phyloP scores from a whole-genome alignment of 2,113 vertebrate genomes.

The Pedetes capensis region DNA sequence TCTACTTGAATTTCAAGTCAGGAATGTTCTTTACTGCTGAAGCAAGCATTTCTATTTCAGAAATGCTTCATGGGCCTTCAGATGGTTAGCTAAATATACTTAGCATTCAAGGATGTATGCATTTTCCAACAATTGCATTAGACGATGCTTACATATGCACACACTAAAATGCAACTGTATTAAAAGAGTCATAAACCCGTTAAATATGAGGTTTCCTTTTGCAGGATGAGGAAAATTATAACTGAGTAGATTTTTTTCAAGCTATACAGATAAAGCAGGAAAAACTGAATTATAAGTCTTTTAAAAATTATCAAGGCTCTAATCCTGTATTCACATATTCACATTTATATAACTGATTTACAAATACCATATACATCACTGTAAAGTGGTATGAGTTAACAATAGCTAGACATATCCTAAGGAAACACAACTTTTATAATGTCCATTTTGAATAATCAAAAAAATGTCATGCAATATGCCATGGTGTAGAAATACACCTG shows the following conservation, averaged over 20 bases:
- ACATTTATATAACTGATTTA: not conserved
- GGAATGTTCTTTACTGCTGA: constrained; percentile 76
- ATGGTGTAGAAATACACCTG: not conserved
- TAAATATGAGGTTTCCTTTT: constrained; percentile 29
- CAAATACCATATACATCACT: not conserved
- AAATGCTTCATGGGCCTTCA: constrained; percentile 63
- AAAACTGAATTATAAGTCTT: constrained; percentile 18
- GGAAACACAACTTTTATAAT: not conserved
- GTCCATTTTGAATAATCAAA: not conserved
- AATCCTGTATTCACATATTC: not conserved
- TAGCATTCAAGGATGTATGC: constrained; percentile 67
- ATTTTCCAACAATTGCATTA: constrained; percentile 71
- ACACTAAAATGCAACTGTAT: constrained; percentile 51
- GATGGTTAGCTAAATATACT: constrained; percentile 74
- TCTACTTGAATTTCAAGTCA: constrained; percentile 75
- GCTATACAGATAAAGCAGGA: not conserved
- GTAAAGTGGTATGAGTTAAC: not conserved
- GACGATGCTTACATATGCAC: constrained; percentile 58
- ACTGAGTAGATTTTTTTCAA: not conserved
- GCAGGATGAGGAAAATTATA: constrained; percentile 7
- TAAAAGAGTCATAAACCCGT: constrained; percentile 48
- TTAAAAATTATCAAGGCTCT: not conserved
- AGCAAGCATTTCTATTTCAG: constrained; percentile 76
- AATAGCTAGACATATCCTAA: not conserved
- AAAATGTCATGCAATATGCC: not conserved